Evolutionary conservation across 2,113 vertebrate species (phyloP).

Genomic region (Ardeotis arabs): DNA sequence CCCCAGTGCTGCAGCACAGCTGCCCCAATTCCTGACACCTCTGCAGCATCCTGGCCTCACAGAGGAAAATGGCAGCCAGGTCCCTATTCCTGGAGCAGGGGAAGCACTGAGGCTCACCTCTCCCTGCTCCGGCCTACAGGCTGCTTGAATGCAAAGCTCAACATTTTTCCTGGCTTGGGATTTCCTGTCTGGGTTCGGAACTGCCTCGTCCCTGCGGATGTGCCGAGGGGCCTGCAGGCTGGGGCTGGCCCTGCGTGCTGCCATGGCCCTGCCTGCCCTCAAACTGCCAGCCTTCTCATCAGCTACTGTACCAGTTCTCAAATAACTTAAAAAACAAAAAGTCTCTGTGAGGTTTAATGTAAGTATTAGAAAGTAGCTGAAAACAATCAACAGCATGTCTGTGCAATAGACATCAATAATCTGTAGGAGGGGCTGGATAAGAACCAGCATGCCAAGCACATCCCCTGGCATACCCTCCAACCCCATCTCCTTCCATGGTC

Average conservation of each 20-base stretch:
- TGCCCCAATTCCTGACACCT: background rate
- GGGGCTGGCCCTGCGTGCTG: background rate
- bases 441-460: background rate
- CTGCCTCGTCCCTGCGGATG: background rate
- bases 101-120: background rate
- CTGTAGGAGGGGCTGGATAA: fast-evolving
- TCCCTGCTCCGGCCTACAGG: background rate
- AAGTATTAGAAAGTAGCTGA: background rate
- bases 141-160: background rate
- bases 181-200: background rate
- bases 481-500: background rate
- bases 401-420: background rate
- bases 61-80: background rate
- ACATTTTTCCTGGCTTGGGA: background rate
- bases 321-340: background rate
- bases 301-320: background rate
- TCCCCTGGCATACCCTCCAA: background rate
- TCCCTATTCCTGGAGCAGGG: background rate
- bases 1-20: background rate
- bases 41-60: background rate
- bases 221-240: fast-evolving
- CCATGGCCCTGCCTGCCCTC: background rate
- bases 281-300: background rate
- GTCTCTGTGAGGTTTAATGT: background rate
- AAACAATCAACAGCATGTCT: background rate